Evolutionary conservation across 1,140 invertebrate genomes (phyloP).

Genomic region (Aporrectodea caliginosa): DNA sequence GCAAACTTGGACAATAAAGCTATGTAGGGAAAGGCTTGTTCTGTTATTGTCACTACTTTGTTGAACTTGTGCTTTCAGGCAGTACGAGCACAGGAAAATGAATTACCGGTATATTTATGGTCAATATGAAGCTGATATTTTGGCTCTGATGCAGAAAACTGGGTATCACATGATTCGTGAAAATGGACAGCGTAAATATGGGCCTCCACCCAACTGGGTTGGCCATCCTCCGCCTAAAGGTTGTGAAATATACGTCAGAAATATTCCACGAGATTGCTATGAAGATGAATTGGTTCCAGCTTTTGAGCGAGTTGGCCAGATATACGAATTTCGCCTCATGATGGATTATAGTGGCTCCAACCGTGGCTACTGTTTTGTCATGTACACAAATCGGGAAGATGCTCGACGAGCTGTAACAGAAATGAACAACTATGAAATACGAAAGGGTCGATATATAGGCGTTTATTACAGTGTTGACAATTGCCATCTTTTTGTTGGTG

Average conservation of each 20-base stretch:
- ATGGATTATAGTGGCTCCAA: constrained; percentile 65
- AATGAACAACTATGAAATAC: constrained; percentile 85
- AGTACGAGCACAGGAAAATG: constrained; percentile 5
- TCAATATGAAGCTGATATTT: constrained; percentile 51
- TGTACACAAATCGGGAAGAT: constrained; percentile 87
- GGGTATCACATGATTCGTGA: constrained; percentile 63
- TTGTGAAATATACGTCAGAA: constrained; percentile 97
- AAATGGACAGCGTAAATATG: constrained; percentile 95
- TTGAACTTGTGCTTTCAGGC: too few species aligned
- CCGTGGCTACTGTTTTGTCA: constrained; percentile 94
- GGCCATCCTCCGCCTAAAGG: constrained; percentile 79
- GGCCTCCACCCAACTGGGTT: constrained; percentile 86
- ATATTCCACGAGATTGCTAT: constrained; percentile 98
- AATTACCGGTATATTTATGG: constrained; percentile 33
- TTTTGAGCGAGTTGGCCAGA: constrained; percentile 94
- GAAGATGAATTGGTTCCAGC: constrained; percentile 97
- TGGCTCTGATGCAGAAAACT: constrained; percentile 55
- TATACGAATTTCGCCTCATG: constrained; percentile 98
- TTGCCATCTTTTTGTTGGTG: constrained; percentile 99
- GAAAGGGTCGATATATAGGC: constrained; percentile 98
- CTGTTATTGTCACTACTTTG: too few species aligned
- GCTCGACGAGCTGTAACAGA: constrained; percentile 89
- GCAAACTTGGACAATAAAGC: too few species aligned
- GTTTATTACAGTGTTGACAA: constrained; percentile 99
- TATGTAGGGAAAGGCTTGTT: too few species aligned